These are phyloP conservation scores for Amblyraja radiata DNA, from an alignment of 2,797 vertebrate species.

Conservation along the genomic window DNA sequence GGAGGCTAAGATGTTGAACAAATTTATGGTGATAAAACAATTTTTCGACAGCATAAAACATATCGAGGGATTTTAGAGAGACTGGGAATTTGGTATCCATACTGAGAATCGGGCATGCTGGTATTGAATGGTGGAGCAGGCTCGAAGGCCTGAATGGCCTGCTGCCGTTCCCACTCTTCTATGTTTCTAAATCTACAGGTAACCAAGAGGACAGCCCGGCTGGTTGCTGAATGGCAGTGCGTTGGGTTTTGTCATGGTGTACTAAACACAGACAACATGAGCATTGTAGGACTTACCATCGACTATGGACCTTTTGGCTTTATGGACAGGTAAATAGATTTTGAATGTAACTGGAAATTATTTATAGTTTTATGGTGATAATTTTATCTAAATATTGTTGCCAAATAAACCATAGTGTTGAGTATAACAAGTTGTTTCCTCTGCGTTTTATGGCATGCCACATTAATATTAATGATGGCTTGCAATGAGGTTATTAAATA, in stretches of 20 bases:
- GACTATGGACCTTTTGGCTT: conserved; percentile 96
- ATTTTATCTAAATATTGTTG: neutral
- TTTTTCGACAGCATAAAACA: too few relatives aligned
- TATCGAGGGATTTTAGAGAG: too few relatives aligned
- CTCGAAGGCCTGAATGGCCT: too few relatives aligned
- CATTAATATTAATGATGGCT: neutral
- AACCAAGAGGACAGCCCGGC: conserved; percentile 69
- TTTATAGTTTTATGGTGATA: neutral
- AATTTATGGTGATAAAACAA: too few relatives aligned
- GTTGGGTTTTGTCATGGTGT: conserved; percentile 95
- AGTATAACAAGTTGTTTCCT: neutral
- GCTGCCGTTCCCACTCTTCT: neutral
- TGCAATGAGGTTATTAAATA: neutral
- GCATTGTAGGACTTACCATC: conserved; percentile 84
- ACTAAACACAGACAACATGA: conserved; percentile 98
- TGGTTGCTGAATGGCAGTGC: conserved; percentile 93
- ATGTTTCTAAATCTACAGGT: conserved; percentile 56
- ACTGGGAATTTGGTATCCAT: too few relatives aligned
- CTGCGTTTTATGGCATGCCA: neutral
- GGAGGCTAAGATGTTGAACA: too few relatives aligned
- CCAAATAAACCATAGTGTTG: neutral
- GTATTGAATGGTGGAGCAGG: too few relatives aligned
- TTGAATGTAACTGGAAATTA: neutral
- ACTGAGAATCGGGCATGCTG: too few relatives aligned
- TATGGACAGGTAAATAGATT: conserved; percentile 77